phyloP scores from a whole-genome alignment of 92 coral and sea anemone species.

The Epizoanthus scotinus region DNA sequence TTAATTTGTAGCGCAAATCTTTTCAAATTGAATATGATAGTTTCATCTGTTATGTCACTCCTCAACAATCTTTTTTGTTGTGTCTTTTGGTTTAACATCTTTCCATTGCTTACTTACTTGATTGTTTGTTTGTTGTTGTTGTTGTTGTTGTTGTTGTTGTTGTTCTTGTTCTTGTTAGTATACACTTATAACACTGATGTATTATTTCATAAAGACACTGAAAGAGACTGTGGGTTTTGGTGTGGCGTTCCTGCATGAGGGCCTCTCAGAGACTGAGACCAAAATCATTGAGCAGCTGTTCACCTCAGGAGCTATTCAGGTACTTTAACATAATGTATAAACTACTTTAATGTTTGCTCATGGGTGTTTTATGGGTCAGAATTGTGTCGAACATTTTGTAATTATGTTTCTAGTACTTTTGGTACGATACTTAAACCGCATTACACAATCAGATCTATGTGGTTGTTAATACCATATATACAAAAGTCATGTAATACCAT shows the following conservation, averaged over 20 bases:
- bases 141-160: background rate
- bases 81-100: background rate
- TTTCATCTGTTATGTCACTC: no score
- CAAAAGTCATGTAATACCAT: no score
- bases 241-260: conserved; percentile 97
- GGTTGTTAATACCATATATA: no score
- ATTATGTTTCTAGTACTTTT: no score
- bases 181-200: no score
- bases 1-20: background rate
- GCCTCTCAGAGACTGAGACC: conserved; percentile 88
- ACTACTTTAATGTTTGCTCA: no score
- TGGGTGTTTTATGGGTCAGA: no score
- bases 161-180: background rate
- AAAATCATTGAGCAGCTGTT: conserved; percentile 91
- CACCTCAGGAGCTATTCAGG: conserved; percentile 99
- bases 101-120: background rate
- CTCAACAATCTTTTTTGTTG: no score
- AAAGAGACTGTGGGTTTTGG: conserved; percentile 94
- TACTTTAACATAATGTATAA: conserved; percentile 7
- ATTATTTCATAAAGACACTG: conserved; percentile 68
- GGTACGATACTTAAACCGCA: no score
- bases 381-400: no score
- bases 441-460: no score
- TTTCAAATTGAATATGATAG: background rate
- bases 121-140: background rate